A percentile compares a stretch with the other conserved stretches of the same genome.
Conservation (phyloP, 1,140 invertebrate species). For the Pseudomyrmex cubaensis region DNA sequence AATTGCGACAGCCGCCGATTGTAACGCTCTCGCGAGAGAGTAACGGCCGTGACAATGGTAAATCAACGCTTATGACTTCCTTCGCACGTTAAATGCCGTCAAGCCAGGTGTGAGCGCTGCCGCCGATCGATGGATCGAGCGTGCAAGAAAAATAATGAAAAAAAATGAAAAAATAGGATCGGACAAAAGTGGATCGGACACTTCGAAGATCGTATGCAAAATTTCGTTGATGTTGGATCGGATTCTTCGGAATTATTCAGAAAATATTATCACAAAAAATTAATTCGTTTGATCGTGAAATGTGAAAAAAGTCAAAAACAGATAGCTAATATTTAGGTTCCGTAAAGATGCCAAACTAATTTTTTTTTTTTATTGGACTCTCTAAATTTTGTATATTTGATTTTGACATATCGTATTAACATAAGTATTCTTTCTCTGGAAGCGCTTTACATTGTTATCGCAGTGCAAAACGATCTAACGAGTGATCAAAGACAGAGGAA, state of each 20-base stretch:
- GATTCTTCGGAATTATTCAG: not conserved
- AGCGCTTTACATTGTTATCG: not conserved
- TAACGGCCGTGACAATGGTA: conserved; percentile 73
- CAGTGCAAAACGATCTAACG: not conserved
- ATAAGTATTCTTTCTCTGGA: not conserved
- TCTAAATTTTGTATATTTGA: too few relatives aligned
- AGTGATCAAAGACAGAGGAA: not conserved
- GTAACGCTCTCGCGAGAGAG: conserved; percentile 50
- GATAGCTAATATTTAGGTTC: not conserved
- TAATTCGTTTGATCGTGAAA: not conserved
- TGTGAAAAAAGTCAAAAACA: not conserved
- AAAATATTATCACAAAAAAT: conserved; percentile 5
- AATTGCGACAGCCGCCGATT: conserved; percentile 68
- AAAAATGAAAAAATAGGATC: too few relatives aligned
- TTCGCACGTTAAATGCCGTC: conserved; percentile 45
- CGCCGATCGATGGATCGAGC: not conserved
- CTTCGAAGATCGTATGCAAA: too few relatives aligned
- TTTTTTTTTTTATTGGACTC: too few relatives aligned
- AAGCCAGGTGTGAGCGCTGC: conserved; percentile 4
- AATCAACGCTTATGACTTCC: conserved; percentile 67
- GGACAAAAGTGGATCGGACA: not conserved
- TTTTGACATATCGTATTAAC: too few relatives aligned
- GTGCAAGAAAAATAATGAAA: not conserved
- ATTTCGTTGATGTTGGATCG: too few relatives aligned
- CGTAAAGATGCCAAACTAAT: too few relatives aligned